A percentile compares a stretch with the other conserved stretches of the same genome.
phyloP scores from a whole-genome alignment of 2,113 vertebrate genomes.

The Carassius carassius region DNA sequence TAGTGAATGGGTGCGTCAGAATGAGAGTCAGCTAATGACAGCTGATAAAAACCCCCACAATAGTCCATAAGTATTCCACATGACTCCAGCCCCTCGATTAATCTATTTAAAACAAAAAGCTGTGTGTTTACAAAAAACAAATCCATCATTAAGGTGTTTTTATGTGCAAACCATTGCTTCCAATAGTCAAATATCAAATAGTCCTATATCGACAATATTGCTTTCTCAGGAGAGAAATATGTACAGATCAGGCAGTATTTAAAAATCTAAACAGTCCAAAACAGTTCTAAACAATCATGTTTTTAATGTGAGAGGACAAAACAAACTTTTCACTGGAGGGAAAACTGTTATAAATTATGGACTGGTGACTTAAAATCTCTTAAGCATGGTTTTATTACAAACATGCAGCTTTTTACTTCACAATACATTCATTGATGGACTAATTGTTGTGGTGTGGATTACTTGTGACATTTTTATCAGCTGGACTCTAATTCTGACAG shows the following conservation, averaged over 20 bases:
- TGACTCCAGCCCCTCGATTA: not conserved
- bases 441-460: not conserved
- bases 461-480: not conserved
- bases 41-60: not conserved
- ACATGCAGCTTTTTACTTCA: not conserved
- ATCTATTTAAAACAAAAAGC: not conserved
- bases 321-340: not conserved
- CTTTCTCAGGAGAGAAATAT: not conserved
- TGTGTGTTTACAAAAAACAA: not conserved
- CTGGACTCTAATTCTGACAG: not conserved
- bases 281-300: not conserved
- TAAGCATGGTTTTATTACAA: not conserved
- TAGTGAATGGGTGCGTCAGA: not conserved
- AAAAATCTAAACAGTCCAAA: not conserved
- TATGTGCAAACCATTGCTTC: not conserved
- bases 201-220: not conserved
- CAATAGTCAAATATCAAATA: not conserved
- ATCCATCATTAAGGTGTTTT: not conserved
- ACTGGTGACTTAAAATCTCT: not conserved
- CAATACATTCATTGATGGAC: not conserved
- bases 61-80: not conserved
- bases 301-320: not conserved
- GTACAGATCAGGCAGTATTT: not conserved
- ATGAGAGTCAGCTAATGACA: too few species aligned
- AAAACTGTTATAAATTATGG: not conserved